Evolutionary conservation across 2,113 vertebrate species (phyloP).

Genomic region (Lamprologus sp.): DNA sequence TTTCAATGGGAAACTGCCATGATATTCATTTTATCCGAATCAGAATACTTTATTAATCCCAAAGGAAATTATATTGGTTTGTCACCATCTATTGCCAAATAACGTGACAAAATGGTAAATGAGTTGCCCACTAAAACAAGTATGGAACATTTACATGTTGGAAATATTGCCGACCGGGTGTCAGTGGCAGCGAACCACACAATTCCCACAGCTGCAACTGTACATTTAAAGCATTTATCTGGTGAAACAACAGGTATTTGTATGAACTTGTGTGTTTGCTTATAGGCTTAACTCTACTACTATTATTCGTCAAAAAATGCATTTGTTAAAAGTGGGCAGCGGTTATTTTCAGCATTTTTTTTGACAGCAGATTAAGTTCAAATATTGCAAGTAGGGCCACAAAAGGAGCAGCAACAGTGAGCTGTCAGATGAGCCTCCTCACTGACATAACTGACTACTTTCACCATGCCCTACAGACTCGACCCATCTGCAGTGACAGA

Average conservation of each 20-base stretch:
- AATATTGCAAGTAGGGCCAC: background rate
- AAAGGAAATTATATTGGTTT: background rate
- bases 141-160: background rate
- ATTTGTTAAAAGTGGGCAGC: background rate
- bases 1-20: background rate
- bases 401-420: background rate
- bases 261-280: background rate
- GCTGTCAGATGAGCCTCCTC: background rate
- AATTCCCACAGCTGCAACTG: background rate
- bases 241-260: background rate
- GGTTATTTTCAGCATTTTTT: background rate
- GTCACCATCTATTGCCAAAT: background rate
- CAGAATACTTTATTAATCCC: background rate
- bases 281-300: background rate
- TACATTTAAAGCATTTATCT: background rate
- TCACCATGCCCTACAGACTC: background rate
- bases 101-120: background rate
- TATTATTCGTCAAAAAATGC: background rate
- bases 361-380: background rate
- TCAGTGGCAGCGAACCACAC: background rate
- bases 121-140: background rate
- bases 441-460: background rate
- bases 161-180: background rate
- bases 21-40: background rate
- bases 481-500: background rate